A percentile compares a stretch with the other conserved stretches of the same genome.
phyloP scores from a whole-genome alignment of 2,888 invertebrate genomes.

The Drosophila incognita region DNA sequence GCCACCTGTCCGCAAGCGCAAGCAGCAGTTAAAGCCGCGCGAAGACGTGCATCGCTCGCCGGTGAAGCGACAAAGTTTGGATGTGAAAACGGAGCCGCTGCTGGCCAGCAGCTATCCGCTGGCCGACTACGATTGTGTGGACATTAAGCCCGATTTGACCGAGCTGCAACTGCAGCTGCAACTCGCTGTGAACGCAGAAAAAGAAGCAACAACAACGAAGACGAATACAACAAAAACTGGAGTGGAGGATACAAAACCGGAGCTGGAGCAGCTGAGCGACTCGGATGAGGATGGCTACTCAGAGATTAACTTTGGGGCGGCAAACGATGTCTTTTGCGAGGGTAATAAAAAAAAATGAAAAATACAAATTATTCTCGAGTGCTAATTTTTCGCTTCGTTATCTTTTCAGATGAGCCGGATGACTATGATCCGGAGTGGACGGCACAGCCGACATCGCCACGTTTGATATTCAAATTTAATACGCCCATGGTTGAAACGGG shows the following conservation, averaged over 20 bases:
- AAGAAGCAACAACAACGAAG: background rate
- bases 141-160: conserved; percentile 65
- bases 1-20: conserved; percentile 59
- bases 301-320: conserved; percentile 54
- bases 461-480: conserved; percentile 61
- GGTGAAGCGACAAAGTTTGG: conserved; percentile 56
- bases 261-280: conserved; percentile 68
- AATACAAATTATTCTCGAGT: background rate
- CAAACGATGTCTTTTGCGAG: conserved; percentile 59
- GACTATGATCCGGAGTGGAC: conserved; percentile 71
- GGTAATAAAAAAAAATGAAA: conserved; percentile 37
- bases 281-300: conserved; percentile 76
- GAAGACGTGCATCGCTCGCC: conserved; percentile 60
- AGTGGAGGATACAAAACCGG: conserved; percentile 28
- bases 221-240: background rate
- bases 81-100: conserved; percentile 52
- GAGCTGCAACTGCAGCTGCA: conserved; percentile 63
- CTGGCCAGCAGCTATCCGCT: conserved; percentile 48
- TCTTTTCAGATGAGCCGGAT: conserved; percentile 51
- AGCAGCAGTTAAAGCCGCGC: conserved; percentile 62
- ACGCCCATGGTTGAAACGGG: conserved; percentile 41
- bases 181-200: conserved; percentile 23
- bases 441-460: conserved; percentile 35
- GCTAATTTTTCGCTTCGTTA: background rate
- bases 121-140: conserved; percentile 63